phyloP scores from a whole-genome alignment of 1,140 invertebrate species.

The Coenobita brevimanus region DNA sequence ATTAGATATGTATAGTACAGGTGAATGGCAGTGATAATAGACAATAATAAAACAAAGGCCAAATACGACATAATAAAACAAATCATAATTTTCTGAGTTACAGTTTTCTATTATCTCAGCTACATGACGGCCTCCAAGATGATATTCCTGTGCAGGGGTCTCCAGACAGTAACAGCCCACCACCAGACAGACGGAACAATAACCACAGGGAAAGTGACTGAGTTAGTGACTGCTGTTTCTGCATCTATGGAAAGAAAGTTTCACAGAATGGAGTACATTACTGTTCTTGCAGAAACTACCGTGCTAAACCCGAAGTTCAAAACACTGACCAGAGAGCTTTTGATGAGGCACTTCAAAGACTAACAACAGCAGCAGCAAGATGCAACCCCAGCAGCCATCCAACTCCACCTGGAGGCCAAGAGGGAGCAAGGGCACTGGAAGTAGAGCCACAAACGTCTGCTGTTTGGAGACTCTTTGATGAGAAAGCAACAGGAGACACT shows the following conservation, averaged over 20 bases:
- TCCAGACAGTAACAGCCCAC: not conserved
- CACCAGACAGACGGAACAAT: not conserved
- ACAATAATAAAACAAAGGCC: no score
- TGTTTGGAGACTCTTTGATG: constrained; percentile 22
- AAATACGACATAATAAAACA: no score
- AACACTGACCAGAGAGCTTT: not conserved
- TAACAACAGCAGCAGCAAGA: not conserved
- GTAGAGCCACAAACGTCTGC: not conserved
- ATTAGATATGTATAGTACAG: constrained; percentile 11
- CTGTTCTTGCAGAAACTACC: not conserved
- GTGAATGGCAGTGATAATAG: no score
- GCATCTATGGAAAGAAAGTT: constrained; percentile 12
- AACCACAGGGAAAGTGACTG: not conserved
- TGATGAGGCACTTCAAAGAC: not conserved
- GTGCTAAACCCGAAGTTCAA: not conserved
- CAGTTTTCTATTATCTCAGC: no score
- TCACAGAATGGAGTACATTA: not conserved
- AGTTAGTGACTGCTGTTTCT: not conserved
- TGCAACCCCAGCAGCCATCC: not conserved
- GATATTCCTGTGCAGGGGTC: not conserved
- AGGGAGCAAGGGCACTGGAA: not conserved
- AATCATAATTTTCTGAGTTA: no score
- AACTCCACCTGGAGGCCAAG: not conserved
- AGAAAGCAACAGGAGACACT: not conserved
- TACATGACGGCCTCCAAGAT: not conserved